Evolutionary conservation across 2,113 vertebrate species (phyloP).

Genomic region (Brienomyrus brachyistius): DNA sequence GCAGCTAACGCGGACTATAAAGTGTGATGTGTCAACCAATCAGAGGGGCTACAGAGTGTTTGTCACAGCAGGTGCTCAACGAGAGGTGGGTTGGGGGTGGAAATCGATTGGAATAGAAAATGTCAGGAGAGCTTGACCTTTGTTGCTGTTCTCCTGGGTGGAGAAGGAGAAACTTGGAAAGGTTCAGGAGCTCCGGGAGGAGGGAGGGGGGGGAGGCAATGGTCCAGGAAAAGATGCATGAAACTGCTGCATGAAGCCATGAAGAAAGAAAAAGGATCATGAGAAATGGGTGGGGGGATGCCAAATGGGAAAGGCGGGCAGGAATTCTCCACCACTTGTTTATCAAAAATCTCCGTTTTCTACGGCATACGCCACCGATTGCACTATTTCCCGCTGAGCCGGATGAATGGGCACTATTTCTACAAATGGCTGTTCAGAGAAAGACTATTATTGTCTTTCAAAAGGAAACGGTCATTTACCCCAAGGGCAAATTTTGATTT

Average conservation of each 20-base stretch:
- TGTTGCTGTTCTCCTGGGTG: slow-evolving; percentile 13
- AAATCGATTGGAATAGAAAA: not conserved
- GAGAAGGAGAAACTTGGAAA: not conserved
- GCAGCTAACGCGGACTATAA: not conserved
- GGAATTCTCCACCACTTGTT: not conserved
- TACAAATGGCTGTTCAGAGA: not conserved
- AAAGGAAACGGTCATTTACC: not conserved
- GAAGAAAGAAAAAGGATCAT: not conserved
- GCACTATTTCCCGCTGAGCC: not conserved
- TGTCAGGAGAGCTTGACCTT: slow-evolving; percentile 13
- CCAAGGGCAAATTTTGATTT: not conserved
- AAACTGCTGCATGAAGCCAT: not conserved
- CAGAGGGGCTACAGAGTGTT: not conserved
- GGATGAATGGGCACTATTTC: not conserved
- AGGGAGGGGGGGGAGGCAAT: not conserved
- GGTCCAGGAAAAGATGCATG: not conserved
- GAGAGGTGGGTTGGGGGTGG: not conserved
- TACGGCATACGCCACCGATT: not conserved
- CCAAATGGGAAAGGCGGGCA: not conserved
- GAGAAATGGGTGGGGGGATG: not conserved
- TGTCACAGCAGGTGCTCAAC: not conserved
- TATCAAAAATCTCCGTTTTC: not conserved
- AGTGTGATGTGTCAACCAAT: not conserved
- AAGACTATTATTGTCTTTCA: not conserved
- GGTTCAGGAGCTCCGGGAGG: not conserved